Conservation (phyloP, 2,888 invertebrate genomes). For the Scaptomyza caliginosa region DNA sequence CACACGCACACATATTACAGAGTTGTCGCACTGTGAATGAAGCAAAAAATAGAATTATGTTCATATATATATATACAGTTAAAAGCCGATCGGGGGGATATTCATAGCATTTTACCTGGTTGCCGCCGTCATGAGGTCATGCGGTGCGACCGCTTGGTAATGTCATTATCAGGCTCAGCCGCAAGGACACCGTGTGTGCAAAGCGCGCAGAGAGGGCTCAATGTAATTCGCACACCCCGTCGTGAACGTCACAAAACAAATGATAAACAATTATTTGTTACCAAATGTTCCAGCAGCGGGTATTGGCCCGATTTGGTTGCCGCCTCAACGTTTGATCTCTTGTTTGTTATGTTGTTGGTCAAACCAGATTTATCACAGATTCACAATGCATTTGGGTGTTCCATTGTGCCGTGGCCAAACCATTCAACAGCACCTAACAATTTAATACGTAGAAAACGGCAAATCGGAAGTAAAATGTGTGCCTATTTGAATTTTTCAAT, state of each 20-base stretch:
- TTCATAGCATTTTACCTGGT: conserved; percentile 44
- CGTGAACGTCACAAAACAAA: conserved; percentile 78
- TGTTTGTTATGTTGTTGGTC: conserved; percentile 48
- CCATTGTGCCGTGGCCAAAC: conserved; percentile 60
- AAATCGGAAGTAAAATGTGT: conserved; percentile 69
- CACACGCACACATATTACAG: conserved; percentile 9
- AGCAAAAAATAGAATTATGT: conserved; percentile 34
- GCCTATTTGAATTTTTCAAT: conserved; percentile 39
- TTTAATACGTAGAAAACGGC: conserved; percentile 74
- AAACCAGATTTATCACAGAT: conserved; percentile 63
- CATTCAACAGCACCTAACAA: conserved; percentile 60
- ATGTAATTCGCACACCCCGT: conserved; percentile 58
- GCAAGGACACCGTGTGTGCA: conserved; percentile 39
- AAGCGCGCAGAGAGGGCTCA: conserved; percentile 1
- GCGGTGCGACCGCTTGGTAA: conserved; percentile 65
- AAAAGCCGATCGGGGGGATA: conserved; percentile 29
- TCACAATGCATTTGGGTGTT: conserved; percentile 72
- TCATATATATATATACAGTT: conserved; percentile 31
- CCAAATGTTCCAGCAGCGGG: conserved; percentile 35
- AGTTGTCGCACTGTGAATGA: conserved; percentile 49
- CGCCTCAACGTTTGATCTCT: conserved; percentile 58
- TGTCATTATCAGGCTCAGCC: conserved; percentile 75
- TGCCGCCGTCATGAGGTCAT: conserved; percentile 67
- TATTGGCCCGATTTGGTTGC: conserved; percentile 49
- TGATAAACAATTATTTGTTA: conserved; percentile 79